phyloP scores from a whole-genome alignment of 2,797 vertebrate genomes.

The Esox masquinongy region DNA sequence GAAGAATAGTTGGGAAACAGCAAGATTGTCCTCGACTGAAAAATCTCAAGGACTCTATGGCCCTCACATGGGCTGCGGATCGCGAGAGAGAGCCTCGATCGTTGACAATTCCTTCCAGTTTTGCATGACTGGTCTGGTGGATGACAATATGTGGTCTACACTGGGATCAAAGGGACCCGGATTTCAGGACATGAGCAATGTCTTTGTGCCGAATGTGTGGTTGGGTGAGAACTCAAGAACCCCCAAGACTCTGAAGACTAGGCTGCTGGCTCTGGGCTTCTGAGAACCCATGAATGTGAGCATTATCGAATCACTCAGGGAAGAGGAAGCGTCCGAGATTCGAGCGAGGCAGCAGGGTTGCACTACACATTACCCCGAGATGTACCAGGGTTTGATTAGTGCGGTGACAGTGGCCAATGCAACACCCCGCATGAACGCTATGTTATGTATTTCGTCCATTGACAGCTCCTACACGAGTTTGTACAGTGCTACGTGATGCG shows the following conservation, averaged over 20 bases:
- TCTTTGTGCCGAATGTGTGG: neutral
- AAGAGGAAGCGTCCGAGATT: neutral
- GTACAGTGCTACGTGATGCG: no score
- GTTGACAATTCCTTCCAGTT: neutral
- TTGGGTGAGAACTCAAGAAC: slow-evolving; percentile 2
- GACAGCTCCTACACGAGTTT: no score
- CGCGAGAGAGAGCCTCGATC: no score
- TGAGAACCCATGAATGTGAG: neutral
- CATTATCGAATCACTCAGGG: neutral
- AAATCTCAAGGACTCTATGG: neutral
- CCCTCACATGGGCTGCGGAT: neutral
- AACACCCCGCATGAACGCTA: no score
- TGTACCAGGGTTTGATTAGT: neutral
- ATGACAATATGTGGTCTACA: neutral
- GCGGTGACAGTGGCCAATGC: neutral
- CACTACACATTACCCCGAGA: slow-evolving; percentile 1
- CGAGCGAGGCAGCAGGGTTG: neutral
- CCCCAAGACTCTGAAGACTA: neutral
- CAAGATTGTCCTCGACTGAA: neutral
- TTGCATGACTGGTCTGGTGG: slow-evolving; percentile 5
- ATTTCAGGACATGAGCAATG: neutral
- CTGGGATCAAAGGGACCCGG: neutral
- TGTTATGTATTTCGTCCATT: neutral
- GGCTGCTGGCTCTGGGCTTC: no score
- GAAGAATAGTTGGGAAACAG: neutral